A percentile compares a stretch with the other conserved stretches of the same genome.
These are phyloP conservation scores for Machaerirhynchus nigripectus DNA, from an alignment of 2,113 vertebrate genomes.

Conservation along the genomic window DNA sequence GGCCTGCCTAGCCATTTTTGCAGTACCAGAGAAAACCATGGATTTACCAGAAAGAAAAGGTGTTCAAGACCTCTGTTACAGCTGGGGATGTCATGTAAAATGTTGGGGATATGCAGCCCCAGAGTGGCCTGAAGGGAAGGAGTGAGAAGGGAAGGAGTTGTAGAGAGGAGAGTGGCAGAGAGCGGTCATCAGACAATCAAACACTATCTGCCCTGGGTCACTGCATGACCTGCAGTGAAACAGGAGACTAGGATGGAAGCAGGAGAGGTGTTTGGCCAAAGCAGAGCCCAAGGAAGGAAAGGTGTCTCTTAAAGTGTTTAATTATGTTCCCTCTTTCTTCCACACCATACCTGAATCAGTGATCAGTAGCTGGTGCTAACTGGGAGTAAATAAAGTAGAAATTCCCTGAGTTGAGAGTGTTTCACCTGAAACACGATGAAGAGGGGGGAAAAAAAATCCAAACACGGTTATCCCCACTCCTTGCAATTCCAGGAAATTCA, in stretches of 20 bases:
- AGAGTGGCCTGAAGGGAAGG: background rate
- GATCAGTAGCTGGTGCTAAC: background rate
- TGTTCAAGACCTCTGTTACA: background rate
- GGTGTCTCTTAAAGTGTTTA: background rate
- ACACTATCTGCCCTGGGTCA: background rate
- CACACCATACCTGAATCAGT: background rate
- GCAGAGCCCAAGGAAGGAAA: background rate
- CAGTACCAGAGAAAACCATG: background rate
- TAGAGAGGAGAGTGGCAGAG: background rate
- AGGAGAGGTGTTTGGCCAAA: background rate
- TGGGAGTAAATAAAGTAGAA: background rate
- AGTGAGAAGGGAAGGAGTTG: background rate
- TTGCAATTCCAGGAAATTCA: background rate
- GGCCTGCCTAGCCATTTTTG: background rate
- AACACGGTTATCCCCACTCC: background rate
- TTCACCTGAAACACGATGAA: background rate
- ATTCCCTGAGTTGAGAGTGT: background rate
- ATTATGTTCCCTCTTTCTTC: background rate
- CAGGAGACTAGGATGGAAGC: background rate
- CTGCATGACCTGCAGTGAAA: background rate
- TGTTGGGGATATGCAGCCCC: background rate
- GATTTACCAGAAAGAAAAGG: background rate
- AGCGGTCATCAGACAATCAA: accelerated
- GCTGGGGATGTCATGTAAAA: background rate
- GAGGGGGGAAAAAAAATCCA: accelerated